Percentiles rank a stretch among this genome's conserved stretches.
These are phyloP conservation scores for Mormyrops attenuatus DNA, from an alignment of 2,797 vertebrate genomes.

Conservation along the genomic window DNA sequence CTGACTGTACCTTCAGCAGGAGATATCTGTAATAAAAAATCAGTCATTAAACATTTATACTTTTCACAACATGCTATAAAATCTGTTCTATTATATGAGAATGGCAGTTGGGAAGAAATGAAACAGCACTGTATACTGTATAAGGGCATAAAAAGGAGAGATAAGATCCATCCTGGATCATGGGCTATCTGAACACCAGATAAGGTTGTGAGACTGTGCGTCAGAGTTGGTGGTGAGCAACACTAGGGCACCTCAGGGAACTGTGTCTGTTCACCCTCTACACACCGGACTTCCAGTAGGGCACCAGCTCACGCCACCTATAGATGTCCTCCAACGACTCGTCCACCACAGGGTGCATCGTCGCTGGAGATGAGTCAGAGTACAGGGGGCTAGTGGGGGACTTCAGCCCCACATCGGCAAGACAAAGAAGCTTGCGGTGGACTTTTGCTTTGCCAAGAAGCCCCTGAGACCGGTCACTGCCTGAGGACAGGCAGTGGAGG, in stretches of 20 bases:
- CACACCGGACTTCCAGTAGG: neutral
- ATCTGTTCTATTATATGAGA: neutral
- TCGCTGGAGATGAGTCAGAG: neutral
- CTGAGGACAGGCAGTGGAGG: neutral
- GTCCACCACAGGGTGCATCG: neutral
- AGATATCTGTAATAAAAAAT: neutral
- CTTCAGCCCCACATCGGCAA: neutral
- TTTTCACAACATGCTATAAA: neutral
- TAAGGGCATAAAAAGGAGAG: neutral
- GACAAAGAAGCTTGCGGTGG: neutral
- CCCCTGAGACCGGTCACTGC: neutral
- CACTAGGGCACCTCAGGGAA: neutral
- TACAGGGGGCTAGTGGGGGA: neutral
- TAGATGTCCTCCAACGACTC: neutral
- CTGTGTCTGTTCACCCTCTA: neutral
- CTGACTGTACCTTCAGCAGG: neutral
- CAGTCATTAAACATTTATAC: neutral
- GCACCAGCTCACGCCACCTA: neutral
- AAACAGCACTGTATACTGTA: neutral
- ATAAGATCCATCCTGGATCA: neutral
- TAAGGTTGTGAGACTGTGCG: neutral
- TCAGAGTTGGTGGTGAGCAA: neutral
- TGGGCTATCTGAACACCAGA: neutral
- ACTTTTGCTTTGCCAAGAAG: neutral
- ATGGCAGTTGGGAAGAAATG: neutral